A percentile compares a stretch with the other conserved stretches of the same genome.
These are phyloP conservation scores for Cnemophilus loriae DNA, from an alignment of 2,113 vertebrate species.

Conservation along the genomic window DNA sequence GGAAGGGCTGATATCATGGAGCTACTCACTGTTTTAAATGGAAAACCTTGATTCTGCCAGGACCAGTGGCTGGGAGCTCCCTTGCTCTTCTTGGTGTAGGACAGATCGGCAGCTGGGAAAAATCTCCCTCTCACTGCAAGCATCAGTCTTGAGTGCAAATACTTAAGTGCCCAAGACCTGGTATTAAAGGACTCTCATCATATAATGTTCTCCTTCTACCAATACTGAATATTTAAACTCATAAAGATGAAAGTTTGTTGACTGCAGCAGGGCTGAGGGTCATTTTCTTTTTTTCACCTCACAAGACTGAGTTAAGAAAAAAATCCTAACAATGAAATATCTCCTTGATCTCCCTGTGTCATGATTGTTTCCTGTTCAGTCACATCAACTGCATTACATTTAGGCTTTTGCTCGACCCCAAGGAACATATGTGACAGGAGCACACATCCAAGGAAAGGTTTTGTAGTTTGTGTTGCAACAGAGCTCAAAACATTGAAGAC, in stretches of 20 bases:
- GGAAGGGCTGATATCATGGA: background rate
- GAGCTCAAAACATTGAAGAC: background rate
- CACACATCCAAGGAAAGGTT: background rate
- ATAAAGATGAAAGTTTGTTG: background rate
- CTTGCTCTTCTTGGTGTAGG: background rate
- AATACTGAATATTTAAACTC: background rate
- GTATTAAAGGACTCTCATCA: background rate
- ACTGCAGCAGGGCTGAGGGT: background rate
- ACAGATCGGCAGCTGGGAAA: background rate
- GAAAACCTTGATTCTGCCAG: background rate
- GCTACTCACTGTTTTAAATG: background rate
- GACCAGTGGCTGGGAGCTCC: background rate
- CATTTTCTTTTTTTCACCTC: fast-evolving
- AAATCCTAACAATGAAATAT: background rate
- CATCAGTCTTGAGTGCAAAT: background rate
- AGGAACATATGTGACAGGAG: background rate
- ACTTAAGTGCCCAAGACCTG: background rate
- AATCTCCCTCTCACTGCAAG: background rate
- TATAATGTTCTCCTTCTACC: background rate
- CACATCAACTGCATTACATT: background rate
- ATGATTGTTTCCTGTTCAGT: background rate
- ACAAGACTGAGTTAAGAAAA: background rate
- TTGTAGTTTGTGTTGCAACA: background rate
- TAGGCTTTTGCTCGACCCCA: background rate
- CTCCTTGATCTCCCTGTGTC: background rate